Conservation (phyloP, 2,113 vertebrate genomes). For the Ploceus nigricollis region DNA sequence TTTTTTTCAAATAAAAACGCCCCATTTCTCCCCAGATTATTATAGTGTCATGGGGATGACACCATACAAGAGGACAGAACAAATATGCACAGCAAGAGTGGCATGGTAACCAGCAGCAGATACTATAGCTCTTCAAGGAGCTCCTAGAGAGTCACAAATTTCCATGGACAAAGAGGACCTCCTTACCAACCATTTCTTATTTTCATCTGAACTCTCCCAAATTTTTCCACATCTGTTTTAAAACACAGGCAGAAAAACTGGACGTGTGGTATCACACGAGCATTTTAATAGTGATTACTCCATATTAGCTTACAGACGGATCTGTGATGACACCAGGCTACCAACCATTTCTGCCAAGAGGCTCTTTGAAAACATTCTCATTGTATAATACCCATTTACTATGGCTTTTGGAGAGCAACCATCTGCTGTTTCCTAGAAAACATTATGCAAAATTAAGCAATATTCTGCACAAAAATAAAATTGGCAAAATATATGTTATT, state of each 20-base stretch:
- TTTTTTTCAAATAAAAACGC: background rate
- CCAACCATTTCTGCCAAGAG: background rate
- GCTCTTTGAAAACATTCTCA: background rate
- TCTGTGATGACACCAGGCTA: background rate
- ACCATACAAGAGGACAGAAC: background rate
- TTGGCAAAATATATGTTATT: background rate
- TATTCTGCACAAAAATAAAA: background rate
- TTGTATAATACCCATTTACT: background rate
- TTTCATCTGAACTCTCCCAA: background rate
- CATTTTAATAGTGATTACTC: background rate
- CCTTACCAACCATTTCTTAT: background rate
- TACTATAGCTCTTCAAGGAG: background rate
- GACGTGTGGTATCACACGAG: background rate
- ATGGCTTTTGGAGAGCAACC: background rate
- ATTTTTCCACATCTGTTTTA: background rate
- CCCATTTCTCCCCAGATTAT: background rate
- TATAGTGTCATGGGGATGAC: background rate
- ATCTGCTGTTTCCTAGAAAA: background rate
- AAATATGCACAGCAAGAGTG: background rate
- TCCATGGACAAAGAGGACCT: background rate
- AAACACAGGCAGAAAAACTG: slow-evolving; percentile 15
- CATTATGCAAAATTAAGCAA: background rate
- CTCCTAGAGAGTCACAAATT: background rate
- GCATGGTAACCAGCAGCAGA: background rate
- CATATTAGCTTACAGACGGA: background rate